Evolutionary conservation across 2,888 invertebrate species (phyloP), one percentile per base, ranked within the genome.

Genomic region (Caradrina kadenii): DNA sequence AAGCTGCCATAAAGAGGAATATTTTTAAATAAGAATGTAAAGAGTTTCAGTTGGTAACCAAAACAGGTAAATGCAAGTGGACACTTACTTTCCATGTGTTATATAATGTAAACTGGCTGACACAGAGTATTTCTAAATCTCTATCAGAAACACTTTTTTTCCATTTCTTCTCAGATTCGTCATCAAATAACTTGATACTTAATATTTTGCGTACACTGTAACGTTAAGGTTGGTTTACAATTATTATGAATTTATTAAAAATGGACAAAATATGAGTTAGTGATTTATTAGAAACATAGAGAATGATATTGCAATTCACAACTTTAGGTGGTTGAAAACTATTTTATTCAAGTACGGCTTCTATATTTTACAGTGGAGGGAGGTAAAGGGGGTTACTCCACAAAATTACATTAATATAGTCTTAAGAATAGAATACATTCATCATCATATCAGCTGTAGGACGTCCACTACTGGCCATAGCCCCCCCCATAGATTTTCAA

Each of bases 21-120:
- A 45, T 45, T 45, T 45, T 6, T 45, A 17, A 17, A 39, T 39
- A 13, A 3, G 39, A 39, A 45, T 17, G 10, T 49, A 49, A 19
- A 49, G n/a, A 35, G 13, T 58, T 58, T 58, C 22, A 22, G 13
- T 58, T 45, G 17, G 39, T 22, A 3, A 48, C 15, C 10, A 48
- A 6, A n/a, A 22, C 10, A 22, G 3, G 3, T 35, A 2, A 50
- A 50, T 22, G 3, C 8, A 10, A 21, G 6, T 26, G 1, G 8
- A 6, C 13, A 86, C 82, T 73, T 80, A 94, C 96, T 94, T 99
- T 98, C 86, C 98, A 93, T 15, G 96, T 96, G 83, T 97, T 96
- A 87, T 98, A 98, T 0, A 99, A 91, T 0, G 99, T 99, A 87
- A 99, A 98, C 92, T 99, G 98, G 80, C 98, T 98, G 2, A 98